These are phyloP conservation scores for Celastrina argiolus DNA, from an alignment of 2,888 invertebrate genomes.

Conservation along the genomic window DNA sequence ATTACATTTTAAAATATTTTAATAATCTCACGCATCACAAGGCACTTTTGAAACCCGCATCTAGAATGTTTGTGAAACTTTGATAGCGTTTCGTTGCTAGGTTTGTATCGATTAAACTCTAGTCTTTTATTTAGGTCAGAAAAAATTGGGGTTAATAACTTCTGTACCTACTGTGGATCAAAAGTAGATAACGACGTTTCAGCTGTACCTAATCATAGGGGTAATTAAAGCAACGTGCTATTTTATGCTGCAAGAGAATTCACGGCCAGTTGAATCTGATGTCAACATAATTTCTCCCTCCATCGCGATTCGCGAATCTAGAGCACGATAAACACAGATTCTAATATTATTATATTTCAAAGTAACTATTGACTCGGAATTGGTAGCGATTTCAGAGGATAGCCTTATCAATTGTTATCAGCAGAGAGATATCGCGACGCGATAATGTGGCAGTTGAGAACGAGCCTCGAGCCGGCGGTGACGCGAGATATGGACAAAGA, in stretches of 20 bases:
- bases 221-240: not conserved
- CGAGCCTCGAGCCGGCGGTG: conserved; percentile 52
- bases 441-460: conserved; percentile 60
- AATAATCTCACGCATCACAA: conserved; percentile 2
- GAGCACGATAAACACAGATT: not conserved
- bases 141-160: not conserved
- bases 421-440: conserved; percentile 46
- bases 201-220: not conserved
- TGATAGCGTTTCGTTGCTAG: conserved; percentile 27
- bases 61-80: not conserved
- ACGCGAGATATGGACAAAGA: conserved; percentile 64
- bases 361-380: conserved; percentile 30
- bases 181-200: not conserved
- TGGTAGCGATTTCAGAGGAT: conserved; percentile 34
- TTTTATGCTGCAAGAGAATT: not conserved
- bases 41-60: conserved; percentile 1
- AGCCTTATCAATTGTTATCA: conserved; percentile 60
- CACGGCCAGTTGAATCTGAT: not conserved
- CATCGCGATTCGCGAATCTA: not conserved
- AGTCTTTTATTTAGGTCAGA: not conserved
- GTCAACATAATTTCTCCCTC: not conserved
- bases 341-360: not conserved
- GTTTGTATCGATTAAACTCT: conserved; percentile 33
- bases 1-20: not conserved
- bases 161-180: not conserved